Conservation (phyloP, 2,113 vertebrate genomes). For the Lasiurus cinereus region DNA sequence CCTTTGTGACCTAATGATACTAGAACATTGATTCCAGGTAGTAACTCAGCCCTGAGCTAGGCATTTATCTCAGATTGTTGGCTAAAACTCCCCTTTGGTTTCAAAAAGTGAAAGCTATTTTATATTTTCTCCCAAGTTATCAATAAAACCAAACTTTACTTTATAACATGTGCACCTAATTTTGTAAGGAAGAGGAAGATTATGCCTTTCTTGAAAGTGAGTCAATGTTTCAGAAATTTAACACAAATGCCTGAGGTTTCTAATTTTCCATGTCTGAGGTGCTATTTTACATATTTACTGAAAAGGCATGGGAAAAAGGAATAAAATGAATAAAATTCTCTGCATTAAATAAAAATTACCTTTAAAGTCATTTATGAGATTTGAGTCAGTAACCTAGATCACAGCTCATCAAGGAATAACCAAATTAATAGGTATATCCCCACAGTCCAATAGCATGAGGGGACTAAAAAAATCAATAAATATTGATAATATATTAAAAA, state of each 20-base stretch:
- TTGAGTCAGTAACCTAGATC: neutral
- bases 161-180: neutral
- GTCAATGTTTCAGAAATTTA: neutral
- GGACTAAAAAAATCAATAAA: neutral
- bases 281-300: neutral
- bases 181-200: constrained; percentile 8
- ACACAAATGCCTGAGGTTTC: neutral
- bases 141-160: neutral
- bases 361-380: neutral
- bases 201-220: neutral
- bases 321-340: neutral
- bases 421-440: neutral
- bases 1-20: neutral
- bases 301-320: neutral
- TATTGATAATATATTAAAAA: neutral
- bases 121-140: constrained; percentile 23
- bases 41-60: neutral
- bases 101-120: neutral
- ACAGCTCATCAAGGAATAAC: neutral
- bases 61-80: neutral
- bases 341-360: neutral
- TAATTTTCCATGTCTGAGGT: neutral
- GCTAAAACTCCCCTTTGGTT: neutral
- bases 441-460: neutral
- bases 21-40: neutral